Conservation (phyloP, 2,888 invertebrate genomes). For the Flabesymbios commensalis region DNA sequence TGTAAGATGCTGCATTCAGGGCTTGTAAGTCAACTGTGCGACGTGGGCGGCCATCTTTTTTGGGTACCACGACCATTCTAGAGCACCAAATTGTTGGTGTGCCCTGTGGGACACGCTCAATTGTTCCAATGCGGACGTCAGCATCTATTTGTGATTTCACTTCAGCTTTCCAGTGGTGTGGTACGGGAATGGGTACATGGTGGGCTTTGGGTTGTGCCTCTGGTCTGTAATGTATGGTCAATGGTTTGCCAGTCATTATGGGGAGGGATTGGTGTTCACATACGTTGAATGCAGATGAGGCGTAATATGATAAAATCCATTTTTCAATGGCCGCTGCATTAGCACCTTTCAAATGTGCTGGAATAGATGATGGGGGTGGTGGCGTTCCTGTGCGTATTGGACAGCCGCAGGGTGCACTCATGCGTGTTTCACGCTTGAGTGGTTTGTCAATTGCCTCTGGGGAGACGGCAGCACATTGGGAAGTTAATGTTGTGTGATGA, state of each 20-base stretch:
- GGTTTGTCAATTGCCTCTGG: too few relatives aligned
- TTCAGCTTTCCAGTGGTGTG: constrained; percentile 25
- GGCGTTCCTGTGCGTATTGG: constrained; percentile 13
- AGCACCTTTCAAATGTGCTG: constrained; percentile 14
- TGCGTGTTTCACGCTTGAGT: too few relatives aligned
- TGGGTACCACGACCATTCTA: constrained; percentile 1
- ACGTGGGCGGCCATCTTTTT: neutral
- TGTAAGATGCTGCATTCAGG: constrained; percentile 32
- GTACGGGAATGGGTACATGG: constrained; percentile 24
- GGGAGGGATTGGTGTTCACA: constrained; percentile 25
- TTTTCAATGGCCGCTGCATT: constrained; percentile 12
- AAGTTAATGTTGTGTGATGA: too few relatives aligned
- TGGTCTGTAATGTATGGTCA: constrained; percentile 22
- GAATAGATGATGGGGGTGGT: constrained; percentile 13
- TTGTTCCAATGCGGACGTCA: constrained; percentile 25
- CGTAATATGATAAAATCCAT: constrained; percentile 18
- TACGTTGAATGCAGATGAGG: constrained; percentile 25
- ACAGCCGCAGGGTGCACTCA: too few relatives aligned
- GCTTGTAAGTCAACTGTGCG: constrained; percentile 41
- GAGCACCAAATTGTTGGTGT: constrained; percentile 18
- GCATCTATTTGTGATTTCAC: constrained; percentile 22
- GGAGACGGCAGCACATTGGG: too few relatives aligned
- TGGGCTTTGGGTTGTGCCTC: constrained; percentile 17
- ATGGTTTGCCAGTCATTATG: constrained; percentile 25
- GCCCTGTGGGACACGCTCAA: constrained; percentile 23